phyloP scores from a whole-genome alignment of 2,888 invertebrate species.

The Drosophila peninsularis region DNA sequence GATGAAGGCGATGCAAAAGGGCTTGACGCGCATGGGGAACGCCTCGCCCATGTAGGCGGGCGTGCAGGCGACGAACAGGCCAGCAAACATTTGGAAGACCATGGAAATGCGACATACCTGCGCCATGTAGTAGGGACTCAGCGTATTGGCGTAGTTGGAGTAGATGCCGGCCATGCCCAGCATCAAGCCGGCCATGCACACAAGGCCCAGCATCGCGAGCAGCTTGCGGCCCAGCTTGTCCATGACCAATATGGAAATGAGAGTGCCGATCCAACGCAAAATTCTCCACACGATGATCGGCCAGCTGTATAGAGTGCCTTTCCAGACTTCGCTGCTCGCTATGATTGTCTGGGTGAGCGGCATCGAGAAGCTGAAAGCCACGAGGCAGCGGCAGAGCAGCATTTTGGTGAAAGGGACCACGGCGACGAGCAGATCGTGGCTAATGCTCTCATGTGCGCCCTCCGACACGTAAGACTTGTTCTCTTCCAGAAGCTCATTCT shows the following conservation, averaged over 20 bases:
- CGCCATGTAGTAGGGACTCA: conserved; percentile 37
- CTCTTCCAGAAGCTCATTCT: conserved; percentile 48
- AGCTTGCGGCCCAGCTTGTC: conserved; percentile 71
- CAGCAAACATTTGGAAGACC: conserved; percentile 68
- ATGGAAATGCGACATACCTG: conserved; percentile 58
- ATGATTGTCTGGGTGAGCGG: conserved; percentile 62
- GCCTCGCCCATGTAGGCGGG: conserved; percentile 77
- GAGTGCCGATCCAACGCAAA: conserved; percentile 66
- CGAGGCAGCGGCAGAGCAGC: conserved; percentile 66
- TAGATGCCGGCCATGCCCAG: conserved; percentile 65
- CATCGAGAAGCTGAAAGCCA: conserved; percentile 76
- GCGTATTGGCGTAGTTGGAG: conserved; percentile 9
- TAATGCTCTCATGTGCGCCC: conserved; percentile 37
- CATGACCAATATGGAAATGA: conserved; percentile 45
- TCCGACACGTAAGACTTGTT: conserved; percentile 63
- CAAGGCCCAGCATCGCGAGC: conserved; percentile 54
- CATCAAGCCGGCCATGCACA: conserved; percentile 63
- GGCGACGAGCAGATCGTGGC: conserved; percentile 49
- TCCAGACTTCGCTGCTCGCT: conserved; percentile 17
- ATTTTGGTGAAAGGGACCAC: conserved; percentile 69
- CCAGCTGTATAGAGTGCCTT: conserved; percentile 46
- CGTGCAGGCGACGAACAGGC: conserved; percentile 69
- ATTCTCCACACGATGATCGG: conserved; percentile 51
- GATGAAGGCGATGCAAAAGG: conserved; percentile 62
- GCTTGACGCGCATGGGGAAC: conserved; percentile 71